Evolutionary conservation across 2,797 vertebrate species (phyloP).

Genomic region (Propithecus deckenii): DNA sequence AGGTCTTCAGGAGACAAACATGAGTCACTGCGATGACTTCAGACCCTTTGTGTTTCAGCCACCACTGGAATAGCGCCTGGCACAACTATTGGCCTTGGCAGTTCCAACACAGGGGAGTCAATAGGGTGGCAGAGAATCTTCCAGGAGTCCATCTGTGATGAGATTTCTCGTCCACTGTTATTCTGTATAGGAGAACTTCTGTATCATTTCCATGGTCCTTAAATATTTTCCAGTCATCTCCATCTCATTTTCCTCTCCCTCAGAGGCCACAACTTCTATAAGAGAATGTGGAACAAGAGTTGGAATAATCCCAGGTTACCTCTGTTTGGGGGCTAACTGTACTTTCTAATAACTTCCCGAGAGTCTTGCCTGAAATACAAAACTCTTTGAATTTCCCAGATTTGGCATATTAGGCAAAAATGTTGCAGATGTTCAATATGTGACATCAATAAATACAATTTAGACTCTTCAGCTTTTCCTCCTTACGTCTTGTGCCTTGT

Average conservation of each 20-base stretch:
- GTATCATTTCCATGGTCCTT: background rate
- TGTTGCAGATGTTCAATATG: background rate
- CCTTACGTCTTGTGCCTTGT: background rate
- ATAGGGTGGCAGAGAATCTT: background rate
- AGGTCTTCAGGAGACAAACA: background rate
- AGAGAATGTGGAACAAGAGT: background rate
- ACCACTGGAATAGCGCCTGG: background rate
- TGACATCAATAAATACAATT: background rate
- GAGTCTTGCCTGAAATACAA: background rate
- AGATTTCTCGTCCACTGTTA: background rate
- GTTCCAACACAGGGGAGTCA: background rate
- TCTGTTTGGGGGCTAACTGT: background rate
- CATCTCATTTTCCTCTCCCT: background rate
- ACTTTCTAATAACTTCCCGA: background rate
- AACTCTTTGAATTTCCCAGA: background rate
- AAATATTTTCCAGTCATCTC: background rate
- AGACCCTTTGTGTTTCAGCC: background rate
- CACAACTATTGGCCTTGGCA: background rate
- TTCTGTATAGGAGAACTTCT: background rate
- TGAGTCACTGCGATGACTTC: background rate
- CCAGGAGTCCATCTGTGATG: background rate
- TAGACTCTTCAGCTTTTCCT: background rate
- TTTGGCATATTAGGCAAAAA: background rate
- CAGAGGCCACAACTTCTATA: background rate
- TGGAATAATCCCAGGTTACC: background rate